Conservation (phyloP, 2,113 vertebrate genomes). For the Brienomyrus longianalis region DNA sequence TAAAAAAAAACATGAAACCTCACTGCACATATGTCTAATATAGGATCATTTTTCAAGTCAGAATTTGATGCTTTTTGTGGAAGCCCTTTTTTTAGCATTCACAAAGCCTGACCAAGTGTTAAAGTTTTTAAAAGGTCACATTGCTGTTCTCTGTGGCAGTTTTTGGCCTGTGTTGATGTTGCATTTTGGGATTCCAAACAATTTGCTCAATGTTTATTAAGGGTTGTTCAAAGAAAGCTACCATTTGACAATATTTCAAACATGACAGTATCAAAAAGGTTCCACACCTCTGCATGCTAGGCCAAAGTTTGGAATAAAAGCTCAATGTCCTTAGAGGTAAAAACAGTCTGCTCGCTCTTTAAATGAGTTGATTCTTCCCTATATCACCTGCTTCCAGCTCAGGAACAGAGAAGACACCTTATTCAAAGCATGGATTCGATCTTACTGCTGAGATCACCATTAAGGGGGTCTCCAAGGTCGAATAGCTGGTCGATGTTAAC, state of each 20-base stretch:
- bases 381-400: neutral
- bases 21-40: neutral
- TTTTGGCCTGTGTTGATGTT: neutral
- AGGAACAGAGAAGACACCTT: constrained; percentile 1
- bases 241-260: neutral
- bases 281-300: constrained; percentile 6
- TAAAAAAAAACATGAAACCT: constrained; percentile 10
- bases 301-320: constrained; percentile 7
- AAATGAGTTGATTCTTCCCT: neutral
- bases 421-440: constrained; percentile 64
- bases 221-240: constrained; percentile 10
- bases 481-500: constrained; percentile 74
- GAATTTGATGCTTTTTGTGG: constrained; percentile 5
- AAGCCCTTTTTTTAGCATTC: neutral
- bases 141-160: neutral
- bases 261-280: constrained; percentile 5
- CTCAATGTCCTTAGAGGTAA: constrained; percentile 5
- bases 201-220: neutral
- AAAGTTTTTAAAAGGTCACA: neutral
- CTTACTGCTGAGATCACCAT: constrained; percentile 58
- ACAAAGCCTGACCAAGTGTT: neutral
- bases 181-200: neutral
- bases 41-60: neutral
- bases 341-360: constrained; percentile 5
- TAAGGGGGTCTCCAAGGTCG: constrained; percentile 63